Conservation (phyloP, 2,888 invertebrate genomes). For the Temnothorax rugatulus region DNA sequence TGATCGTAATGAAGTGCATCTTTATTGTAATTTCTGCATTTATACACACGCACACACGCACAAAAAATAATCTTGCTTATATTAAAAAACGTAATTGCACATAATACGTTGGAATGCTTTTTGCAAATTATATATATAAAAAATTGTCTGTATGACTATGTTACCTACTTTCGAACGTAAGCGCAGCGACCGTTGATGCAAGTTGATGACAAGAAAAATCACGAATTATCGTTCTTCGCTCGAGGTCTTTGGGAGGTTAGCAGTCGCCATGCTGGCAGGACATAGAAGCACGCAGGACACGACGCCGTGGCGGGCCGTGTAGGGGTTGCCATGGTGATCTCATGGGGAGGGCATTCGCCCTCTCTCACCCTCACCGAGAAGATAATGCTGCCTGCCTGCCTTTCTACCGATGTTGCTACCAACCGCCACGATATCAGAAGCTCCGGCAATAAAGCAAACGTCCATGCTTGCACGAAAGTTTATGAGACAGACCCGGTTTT, state of each 20-base stretch:
- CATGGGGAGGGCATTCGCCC: slow-evolving; percentile 83
- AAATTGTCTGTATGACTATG: neutral
- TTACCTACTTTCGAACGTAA: neutral
- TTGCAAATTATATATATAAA: slow-evolving; percentile 8
- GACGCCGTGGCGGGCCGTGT: slow-evolving; percentile 82
- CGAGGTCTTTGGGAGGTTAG: slow-evolving; percentile 80
- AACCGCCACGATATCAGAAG: slow-evolving; percentile 83
- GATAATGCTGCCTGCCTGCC: slow-evolving; percentile 83
- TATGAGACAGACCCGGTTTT: slow-evolving; percentile 75
- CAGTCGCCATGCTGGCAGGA: slow-evolving; percentile 84
- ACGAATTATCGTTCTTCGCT: slow-evolving; percentile 73
- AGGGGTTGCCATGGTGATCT: slow-evolving; percentile 86
- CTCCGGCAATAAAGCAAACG: slow-evolving; percentile 83
- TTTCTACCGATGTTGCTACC: slow-evolving; percentile 78
- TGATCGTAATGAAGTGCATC: neutral
- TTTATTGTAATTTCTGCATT: neutral
- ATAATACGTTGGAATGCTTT: neutral
- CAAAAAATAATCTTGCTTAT: neutral
- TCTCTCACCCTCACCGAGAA: slow-evolving; percentile 84
- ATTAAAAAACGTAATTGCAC: slow-evolving; percentile 11
- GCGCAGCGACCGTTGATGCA: slow-evolving; percentile 49
- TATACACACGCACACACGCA: neutral
- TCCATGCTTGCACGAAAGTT: slow-evolving; percentile 72
- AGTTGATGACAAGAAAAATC: slow-evolving; percentile 57
- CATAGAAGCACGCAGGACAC: slow-evolving; percentile 82